A percentile compares a stretch with the other conserved stretches of the same genome.
phyloP scores from a whole-genome alignment of 2,797 vertebrate genomes.

The Phyllotis vaccarum region DNA sequence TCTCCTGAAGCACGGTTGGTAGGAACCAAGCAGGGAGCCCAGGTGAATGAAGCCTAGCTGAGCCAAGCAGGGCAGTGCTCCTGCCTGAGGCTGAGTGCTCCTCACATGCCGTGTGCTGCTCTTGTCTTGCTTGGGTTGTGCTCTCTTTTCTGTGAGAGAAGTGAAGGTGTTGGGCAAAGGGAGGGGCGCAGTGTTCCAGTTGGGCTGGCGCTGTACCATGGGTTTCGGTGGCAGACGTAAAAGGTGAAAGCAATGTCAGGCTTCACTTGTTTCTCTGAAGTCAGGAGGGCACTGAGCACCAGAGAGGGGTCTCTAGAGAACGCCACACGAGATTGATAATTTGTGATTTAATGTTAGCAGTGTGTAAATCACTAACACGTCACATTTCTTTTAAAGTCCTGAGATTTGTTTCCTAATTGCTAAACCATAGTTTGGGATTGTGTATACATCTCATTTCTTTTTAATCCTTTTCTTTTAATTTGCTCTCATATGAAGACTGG shows the following conservation, averaged over 20 bases:
- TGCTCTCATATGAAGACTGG: conserved; percentile 88
- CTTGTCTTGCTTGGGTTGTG: too few species aligned
- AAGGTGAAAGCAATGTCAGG: not conserved
- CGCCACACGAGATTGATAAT: conserved; percentile 3
- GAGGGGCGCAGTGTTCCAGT: not conserved
- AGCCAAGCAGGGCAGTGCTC: not conserved
- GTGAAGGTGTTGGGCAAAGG: not conserved
- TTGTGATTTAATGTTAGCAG: not conserved
- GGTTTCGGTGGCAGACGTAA: conserved; percentile 6
- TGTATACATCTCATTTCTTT: conserved; percentile 73
- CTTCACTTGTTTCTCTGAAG: not conserved
- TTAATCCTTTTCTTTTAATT: conserved; percentile 86
- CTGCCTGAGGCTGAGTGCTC: not conserved
- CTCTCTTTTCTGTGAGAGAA: not conserved
- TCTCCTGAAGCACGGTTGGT: not conserved
- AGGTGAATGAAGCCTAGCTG: not conserved
- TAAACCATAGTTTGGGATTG: conserved; percentile 60
- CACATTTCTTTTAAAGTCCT: not conserved
- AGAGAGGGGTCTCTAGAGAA: not conserved
- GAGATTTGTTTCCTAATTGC: conserved; percentile 68
- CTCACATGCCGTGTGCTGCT: too few species aligned
- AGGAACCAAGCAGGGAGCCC: not conserved
- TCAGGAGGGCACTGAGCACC: not conserved
- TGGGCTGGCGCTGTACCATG: not conserved
- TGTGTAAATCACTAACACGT: conserved; percentile 56